Evolutionary conservation across 2,113 vertebrate species (phyloP).

Genomic region (Redunca redunca): DNA sequence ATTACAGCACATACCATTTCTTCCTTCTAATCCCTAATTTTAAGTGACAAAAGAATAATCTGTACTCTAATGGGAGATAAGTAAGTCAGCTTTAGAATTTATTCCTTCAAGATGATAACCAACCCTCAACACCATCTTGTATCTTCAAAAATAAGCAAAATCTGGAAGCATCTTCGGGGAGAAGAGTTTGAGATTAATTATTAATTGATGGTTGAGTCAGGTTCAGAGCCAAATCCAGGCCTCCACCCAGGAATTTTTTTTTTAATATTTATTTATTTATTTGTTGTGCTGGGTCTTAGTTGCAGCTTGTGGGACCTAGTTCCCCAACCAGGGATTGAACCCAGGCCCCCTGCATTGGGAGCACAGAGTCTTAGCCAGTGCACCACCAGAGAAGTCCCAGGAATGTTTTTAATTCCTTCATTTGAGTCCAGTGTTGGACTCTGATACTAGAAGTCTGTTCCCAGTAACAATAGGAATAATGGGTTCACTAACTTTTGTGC

Average conservation of each 20-base stretch:
- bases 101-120: constrained; percentile 11
- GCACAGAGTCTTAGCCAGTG: background rate
- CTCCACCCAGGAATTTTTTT: background rate
- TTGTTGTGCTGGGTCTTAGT: background rate
- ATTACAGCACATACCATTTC: background rate
- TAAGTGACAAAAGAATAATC: background rate
- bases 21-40: constrained; percentile 15
- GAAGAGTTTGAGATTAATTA: background rate
- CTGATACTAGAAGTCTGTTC: background rate
- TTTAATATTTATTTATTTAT: background rate
- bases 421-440: background rate
- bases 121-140: background rate
- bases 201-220: background rate
- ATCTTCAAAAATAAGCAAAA: constrained; percentile 23
- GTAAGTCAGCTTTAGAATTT: background rate
- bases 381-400: background rate
- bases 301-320: background rate
- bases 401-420: background rate
- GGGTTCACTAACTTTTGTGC: background rate
- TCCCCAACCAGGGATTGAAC: background rate
- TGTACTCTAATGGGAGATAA: background rate
- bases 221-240: background rate
- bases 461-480: background rate
- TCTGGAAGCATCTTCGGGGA: background rate
- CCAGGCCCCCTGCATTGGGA: background rate